phyloP scores from a whole-genome alignment of 92 coral and sea anemone genomes.

The Actinostola sp. region DNA sequence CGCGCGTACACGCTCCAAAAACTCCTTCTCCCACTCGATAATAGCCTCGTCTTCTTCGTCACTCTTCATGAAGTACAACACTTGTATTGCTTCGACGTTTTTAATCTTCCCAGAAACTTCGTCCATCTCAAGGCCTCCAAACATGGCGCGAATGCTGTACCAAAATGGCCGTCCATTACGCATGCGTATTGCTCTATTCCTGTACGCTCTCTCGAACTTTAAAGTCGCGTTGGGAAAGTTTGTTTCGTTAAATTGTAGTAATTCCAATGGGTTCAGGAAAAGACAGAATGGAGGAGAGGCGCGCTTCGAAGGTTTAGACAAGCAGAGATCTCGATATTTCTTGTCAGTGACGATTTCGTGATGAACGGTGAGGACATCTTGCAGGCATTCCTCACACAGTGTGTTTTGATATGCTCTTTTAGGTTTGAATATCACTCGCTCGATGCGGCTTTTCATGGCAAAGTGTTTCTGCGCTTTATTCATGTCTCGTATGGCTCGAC shows the following conservation, averaged over 20 bases:
- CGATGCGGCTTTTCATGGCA: slow-evolving; percentile 57
- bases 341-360: slow-evolving; percentile 33
- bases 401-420: slow-evolving; percentile 41
- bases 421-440: slow-evolving; percentile 59
- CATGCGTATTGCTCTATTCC: slow-evolving; percentile 34
- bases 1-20: slow-evolving; percentile 35
- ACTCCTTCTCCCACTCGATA: slow-evolving; percentile 59
- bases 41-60: slow-evolving; percentile 30
- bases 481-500: slow-evolving; percentile 73
- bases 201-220: slow-evolving; percentile 41
- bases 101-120: slow-evolving; percentile 35
- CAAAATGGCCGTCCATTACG: slow-evolving; percentile 63
- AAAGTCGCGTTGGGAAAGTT: slow-evolving; percentile 36
- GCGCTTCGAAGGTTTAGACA: slow-evolving; percentile 29
- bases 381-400: slow-evolving; percentile 45
- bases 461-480: slow-evolving; percentile 68
- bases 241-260: slow-evolving; percentile 50
- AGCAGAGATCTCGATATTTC: slow-evolving; percentile 58
- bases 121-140: slow-evolving; percentile 43
- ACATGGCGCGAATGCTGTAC: slow-evolving; percentile 45
- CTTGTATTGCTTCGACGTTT: slow-evolving; percentile 58
- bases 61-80: slow-evolving; percentile 46
- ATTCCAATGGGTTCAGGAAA: slow-evolving; percentile 60
- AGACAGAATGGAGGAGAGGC: slow-evolving; percentile 45
- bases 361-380: slow-evolving; percentile 57